Conservation (phyloP, 2,797 vertebrate genomes). For the Podargus strigoides region DNA sequence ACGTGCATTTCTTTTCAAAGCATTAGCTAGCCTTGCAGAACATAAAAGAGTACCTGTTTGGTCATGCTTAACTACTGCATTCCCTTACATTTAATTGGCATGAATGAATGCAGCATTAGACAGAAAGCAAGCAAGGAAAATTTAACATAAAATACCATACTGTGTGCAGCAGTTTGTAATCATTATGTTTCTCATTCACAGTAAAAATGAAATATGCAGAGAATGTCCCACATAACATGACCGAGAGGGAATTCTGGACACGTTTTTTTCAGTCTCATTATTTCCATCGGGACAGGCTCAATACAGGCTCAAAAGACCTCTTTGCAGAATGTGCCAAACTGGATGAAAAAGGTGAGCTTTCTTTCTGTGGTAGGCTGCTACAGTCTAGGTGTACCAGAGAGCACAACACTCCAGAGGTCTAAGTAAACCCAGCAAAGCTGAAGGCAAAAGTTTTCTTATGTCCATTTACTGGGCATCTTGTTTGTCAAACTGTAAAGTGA, state of each 20-base stretch:
- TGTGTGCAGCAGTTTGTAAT: background rate
- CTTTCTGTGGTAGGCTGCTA: background rate
- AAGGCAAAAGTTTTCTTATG: background rate
- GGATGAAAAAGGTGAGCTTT: conserved; percentile 89
- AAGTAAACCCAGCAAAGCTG: background rate
- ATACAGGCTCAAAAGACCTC: conserved; percentile 93
- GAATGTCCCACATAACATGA: conserved; percentile 96
- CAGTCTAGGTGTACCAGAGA: background rate
- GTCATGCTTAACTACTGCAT: background rate
- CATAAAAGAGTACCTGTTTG: background rate
- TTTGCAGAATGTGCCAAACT: conserved; percentile 98
- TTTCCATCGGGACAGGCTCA: conserved; percentile 96
- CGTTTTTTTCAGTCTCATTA: conserved; percentile 99
- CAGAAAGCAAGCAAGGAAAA: background rate
- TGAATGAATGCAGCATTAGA: background rate
- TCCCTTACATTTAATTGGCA: background rate
- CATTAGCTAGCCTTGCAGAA: background rate
- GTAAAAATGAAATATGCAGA: conserved; percentile 97
- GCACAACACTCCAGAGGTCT: background rate
- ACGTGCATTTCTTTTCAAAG: background rate
- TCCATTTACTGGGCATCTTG: background rate
- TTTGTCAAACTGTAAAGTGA: background rate
- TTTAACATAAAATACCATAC: background rate
- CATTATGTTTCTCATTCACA: conserved; percentile 57
- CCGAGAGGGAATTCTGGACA: conserved; percentile 98